Conservation (phyloP, 2,888 invertebrate genomes). For the Pasiphila rectangulata region DNA sequence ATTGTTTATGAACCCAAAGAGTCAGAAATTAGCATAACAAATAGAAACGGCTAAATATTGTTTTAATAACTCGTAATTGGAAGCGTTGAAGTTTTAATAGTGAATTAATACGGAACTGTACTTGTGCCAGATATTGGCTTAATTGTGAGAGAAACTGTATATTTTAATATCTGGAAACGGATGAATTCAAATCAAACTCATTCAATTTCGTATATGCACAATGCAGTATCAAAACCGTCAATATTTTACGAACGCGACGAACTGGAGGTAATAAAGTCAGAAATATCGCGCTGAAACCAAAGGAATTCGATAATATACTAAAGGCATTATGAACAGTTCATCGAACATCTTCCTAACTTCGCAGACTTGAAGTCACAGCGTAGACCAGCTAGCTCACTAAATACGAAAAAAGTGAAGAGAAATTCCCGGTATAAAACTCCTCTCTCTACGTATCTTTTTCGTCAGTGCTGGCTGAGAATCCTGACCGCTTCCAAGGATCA, state of each 20-base stretch:
- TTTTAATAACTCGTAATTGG: not conserved
- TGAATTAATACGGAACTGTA: not conserved
- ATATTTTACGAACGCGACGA: slow-evolving; percentile 2
- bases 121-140: not conserved
- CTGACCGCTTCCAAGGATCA: too few relatives aligned
- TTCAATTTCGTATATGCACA: not conserved
- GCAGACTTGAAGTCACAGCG: slow-evolving; percentile 4
- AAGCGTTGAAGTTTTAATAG: not conserved
- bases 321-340: slow-evolving; percentile 15
- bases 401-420: too few relatives aligned
- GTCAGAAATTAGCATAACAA: not conserved
- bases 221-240: not conserved
- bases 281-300: slow-evolving; percentile 14
- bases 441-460: too few relatives aligned
- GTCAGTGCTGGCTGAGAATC: too few relatives aligned
- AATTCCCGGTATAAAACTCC: too few relatives aligned
- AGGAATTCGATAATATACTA: slow-evolving; percentile 8
- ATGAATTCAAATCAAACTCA: not conserved
- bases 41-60: not conserved
- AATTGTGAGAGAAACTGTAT: too few relatives aligned
- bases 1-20: not conserved
- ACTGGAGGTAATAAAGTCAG: slow-evolving; percentile 7
- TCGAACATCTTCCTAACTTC: slow-evolving; percentile 15
- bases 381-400: slow-evolving; percentile 8
- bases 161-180: not conserved